Conservation (phyloP, 2,797 vertebrate genomes). For the Anguilla obscura region DNA sequence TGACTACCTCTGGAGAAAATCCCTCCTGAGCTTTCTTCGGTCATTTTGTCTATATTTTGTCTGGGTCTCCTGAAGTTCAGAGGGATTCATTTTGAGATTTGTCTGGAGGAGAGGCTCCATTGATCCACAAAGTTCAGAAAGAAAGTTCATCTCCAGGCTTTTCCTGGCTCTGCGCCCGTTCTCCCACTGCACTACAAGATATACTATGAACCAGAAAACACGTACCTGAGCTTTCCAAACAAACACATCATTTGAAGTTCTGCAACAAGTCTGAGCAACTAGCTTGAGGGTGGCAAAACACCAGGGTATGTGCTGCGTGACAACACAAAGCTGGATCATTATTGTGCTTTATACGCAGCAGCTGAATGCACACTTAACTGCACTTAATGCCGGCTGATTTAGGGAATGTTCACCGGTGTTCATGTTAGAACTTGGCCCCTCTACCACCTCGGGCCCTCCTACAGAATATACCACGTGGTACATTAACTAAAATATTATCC, state of each 20-base stretch:
- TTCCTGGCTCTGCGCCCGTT: not conserved
- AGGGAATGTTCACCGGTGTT: not conserved
- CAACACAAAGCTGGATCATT: conserved; percentile 5
- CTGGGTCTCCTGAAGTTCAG: not conserved
- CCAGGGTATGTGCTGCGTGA: not conserved
- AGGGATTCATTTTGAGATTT: conserved; percentile 5
- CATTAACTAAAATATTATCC: not conserved
- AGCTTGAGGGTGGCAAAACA: not conserved
- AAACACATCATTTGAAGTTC: conserved; percentile 12
- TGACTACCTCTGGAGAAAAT: conserved; percentile 4
- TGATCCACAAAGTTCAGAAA: not conserved
- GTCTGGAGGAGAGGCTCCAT: not conserved
- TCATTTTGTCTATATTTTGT: not conserved
- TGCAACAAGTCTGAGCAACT: conserved; percentile 15
- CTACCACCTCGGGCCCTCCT: not conserved
- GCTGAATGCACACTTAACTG: conserved; percentile 9
- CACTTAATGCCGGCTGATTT: not conserved
- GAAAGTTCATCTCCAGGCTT: not conserved
- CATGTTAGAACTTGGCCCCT: not conserved
- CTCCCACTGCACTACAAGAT: not conserved
- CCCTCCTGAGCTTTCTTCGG: not conserved
- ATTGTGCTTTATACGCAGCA: not conserved
- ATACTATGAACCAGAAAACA: not conserved
- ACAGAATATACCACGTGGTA: not conserved
- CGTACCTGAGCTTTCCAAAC: conserved; percentile 2